These are phyloP conservation scores for Atherinomorus stipes DNA, from an alignment of 2,113 vertebrate genomes.

Conservation along the genomic window DNA sequence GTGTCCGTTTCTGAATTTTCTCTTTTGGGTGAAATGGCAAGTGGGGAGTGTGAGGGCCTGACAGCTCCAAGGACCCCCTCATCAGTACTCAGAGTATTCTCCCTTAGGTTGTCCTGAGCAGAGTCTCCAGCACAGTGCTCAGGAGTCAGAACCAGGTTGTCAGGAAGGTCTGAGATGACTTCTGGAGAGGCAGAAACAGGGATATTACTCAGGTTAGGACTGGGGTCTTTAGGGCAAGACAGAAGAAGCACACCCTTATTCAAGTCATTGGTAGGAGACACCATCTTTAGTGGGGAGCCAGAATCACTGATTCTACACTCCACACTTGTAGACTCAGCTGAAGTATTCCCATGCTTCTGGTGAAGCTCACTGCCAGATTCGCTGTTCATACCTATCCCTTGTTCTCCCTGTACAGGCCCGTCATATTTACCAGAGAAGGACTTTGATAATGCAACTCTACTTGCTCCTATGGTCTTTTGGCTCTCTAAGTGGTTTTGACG, in stretches of 20 bases:
- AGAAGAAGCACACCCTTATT: conserved; percentile 84
- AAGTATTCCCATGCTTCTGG: conserved; percentile 75
- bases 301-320: conserved; percentile 51
- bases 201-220: conserved; percentile 83
- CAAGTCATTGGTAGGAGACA: conserved; percentile 83
- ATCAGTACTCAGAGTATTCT: conserved; percentile 78
- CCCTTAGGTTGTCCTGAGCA: conserved; percentile 83
- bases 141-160: conserved; percentile 77
- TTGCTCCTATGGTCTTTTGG: conserved; percentile 58
- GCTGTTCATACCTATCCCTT: conserved; percentile 23
- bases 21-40: conserved; percentile 85
- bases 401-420: conserved; percentile 48
- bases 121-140: conserved; percentile 76
- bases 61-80: conserved; percentile 73
- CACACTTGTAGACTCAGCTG: conserved; percentile 35
- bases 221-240: conserved; percentile 79
- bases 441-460: conserved; percentile 58
- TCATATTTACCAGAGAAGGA: conserved; percentile 56
- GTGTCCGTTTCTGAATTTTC: conserved; percentile 83
- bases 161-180: conserved; percentile 74
- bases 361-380: conserved; percentile 70
- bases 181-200: conserved; percentile 79
- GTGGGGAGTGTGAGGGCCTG: conserved; percentile 77
- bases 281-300: conserved; percentile 48
- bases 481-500: conserved; percentile 57